Evolutionary conservation across 2,888 invertebrate species (phyloP).

Genomic region (Callinectes sapidus): DNA sequence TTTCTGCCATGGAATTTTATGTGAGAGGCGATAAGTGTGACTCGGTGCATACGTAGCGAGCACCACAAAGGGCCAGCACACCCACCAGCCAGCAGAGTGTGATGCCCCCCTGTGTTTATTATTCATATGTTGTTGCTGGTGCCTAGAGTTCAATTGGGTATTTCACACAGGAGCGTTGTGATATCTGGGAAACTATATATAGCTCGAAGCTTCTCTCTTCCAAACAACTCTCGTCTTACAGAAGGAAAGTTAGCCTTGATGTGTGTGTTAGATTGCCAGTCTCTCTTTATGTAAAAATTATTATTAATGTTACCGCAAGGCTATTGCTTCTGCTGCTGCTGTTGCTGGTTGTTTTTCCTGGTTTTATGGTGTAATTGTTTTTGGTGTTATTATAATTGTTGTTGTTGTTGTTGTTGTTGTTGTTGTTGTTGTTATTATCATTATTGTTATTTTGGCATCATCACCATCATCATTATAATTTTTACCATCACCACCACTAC

Average conservation of each 20-base stretch:
- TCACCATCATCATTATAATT: background rate
- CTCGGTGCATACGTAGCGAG: background rate
- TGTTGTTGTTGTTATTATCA: background rate
- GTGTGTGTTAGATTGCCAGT: no score
- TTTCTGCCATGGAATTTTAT: background rate
- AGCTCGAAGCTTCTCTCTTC: no score
- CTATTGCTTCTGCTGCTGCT: background rate
- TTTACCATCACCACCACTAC: background rate
- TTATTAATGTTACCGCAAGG: background rate
- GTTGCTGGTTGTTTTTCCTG: background rate
- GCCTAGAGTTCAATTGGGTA: background rate
- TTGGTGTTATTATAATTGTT: background rate
- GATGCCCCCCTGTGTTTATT: background rate
- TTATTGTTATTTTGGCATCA: background rate
- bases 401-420: constrained; percentile 36
- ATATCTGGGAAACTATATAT: no score
- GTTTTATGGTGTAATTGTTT: constrained; percentile 24
- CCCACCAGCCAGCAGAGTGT: background rate
- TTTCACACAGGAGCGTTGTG: background rate
- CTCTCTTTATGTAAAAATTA: background rate
- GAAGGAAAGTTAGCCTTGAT: no score
- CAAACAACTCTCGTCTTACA: no score
- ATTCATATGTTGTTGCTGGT: background rate
- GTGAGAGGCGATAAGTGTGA: background rate
- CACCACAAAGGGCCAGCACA: background rate